Conservation (phyloP, 2,113 vertebrate species). For the Hepsetus odoe region DNA sequence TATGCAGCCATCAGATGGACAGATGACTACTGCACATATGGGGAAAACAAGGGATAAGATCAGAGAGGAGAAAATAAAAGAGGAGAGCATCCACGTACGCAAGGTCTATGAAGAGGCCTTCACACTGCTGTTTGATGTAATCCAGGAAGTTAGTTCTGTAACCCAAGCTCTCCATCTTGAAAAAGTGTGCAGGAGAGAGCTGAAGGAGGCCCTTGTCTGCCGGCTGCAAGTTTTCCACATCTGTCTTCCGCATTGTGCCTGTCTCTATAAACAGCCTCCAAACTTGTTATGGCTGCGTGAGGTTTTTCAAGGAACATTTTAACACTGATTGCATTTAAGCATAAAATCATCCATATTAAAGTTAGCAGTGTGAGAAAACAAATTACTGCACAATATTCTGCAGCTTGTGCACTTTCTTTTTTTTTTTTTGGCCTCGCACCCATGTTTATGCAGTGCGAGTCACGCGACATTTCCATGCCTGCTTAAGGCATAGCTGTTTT, state of each 20-base stretch:
- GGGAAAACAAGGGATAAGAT: conserved; percentile 44
- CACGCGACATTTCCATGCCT: conserved; percentile 67
- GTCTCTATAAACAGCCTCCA: conserved; percentile 77
- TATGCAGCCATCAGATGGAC: too few relatives aligned
- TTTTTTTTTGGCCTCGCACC: conserved; percentile 49
- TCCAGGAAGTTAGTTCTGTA: conserved; percentile 83
- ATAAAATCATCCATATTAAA: conserved; percentile 79
- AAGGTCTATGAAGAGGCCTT: conserved; percentile 49
- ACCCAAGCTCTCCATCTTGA: conserved; percentile 73
- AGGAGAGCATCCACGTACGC: conserved; percentile 41
- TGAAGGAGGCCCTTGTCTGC: conserved; percentile 81
- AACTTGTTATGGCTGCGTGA: conserved; percentile 77
- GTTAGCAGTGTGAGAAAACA: conserved; percentile 74
- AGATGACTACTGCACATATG: too few relatives aligned
- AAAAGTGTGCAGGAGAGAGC: conserved; percentile 69
- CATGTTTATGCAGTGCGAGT: conserved; percentile 71
- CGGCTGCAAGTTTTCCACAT: conserved; percentile 78
- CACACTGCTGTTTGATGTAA: conserved; percentile 76
- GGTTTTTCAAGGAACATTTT: conserved; percentile 73
- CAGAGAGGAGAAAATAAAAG: conserved; percentile 5
- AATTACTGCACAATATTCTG: conserved; percentile 65
- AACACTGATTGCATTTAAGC: conserved; percentile 80
- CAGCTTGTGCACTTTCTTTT: conserved; percentile 43
- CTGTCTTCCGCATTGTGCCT: conserved; percentile 80
- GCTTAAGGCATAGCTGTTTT: conserved; percentile 71